These are phyloP conservation scores for Podarcis raffonei DNA, from an alignment of 2,113 vertebrate genomes.

Conservation along the genomic window DNA sequence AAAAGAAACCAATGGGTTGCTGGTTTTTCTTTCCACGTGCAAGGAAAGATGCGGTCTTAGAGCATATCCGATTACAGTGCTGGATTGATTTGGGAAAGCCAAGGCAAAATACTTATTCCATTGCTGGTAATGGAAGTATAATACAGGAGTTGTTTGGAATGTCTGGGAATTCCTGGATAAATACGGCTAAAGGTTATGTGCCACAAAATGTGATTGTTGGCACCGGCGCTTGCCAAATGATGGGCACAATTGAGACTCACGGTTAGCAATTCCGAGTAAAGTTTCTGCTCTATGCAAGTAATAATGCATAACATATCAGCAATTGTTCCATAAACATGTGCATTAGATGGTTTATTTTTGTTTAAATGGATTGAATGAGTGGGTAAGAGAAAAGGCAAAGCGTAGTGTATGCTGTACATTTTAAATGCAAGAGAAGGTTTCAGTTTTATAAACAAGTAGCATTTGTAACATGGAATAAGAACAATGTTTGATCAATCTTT, in stretches of 20 bases:
- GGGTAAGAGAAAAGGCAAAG: conserved; percentile 67
- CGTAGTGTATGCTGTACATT: conserved; percentile 71
- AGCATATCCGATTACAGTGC: conserved; percentile 31
- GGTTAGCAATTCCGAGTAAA: conserved; percentile 57
- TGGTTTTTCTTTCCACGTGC: conserved; percentile 27
- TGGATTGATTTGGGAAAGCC: conserved; percentile 29
- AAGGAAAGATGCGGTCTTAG: conserved; percentile 39
- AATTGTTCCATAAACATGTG: conserved; percentile 64
- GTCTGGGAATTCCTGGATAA: conserved; percentile 30
- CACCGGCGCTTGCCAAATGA: conserved; percentile 16
- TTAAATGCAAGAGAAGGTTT: conserved; percentile 71
- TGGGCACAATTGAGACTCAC: conserved; percentile 17
- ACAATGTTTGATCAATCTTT: conserved; percentile 62
- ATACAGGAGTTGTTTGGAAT: conserved; percentile 55
- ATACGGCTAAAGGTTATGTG: conserved; percentile 29
- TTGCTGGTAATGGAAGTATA: conserved; percentile 48
- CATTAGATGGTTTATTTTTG: conserved; percentile 79
- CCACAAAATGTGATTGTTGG: background rate
- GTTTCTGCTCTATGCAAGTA: conserved; percentile 40
- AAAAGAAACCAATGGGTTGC: conserved; percentile 29
- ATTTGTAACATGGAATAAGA: conserved; percentile 74
- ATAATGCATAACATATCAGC: conserved; percentile 72
- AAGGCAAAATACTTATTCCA: conserved; percentile 35
- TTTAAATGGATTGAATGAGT: conserved; percentile 67
- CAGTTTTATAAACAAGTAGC: conserved; percentile 74